Evolutionary conservation across 2,797 vertebrate genomes (phyloP), one percentile per base, ranked within the genome.

Genomic region (Pseudochirops corinnae): DNA sequence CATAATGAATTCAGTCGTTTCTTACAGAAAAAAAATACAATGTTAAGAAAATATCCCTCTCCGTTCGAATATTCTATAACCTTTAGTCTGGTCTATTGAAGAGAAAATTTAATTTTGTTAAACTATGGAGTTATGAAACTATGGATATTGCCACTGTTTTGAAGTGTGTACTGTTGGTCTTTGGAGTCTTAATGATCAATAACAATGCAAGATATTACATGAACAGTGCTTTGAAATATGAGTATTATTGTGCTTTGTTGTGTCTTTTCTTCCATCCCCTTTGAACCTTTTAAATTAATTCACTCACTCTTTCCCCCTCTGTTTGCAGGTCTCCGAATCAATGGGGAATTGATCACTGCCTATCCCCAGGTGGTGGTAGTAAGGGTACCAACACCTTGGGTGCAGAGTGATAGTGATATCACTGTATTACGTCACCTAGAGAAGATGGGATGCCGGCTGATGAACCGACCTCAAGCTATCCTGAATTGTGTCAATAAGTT

Each of bases 401-500:
- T 99, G 55, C 99, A 99, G 91, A 99, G 99, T 67, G 99, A 99
- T 96, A 99, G 99, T 0, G 99, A 99, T 95, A 99, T 99, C 95
- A 99, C 99, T 31, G 98, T 99, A 90, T 97, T 99, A 95, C 98
- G 99, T 46, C 99, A 99, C 96, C 97, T 99, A 26, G 99, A 99
- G 97, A 99, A 99, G 98, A 99, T 99, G 99, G 99, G 99, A 90
- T 99, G 99, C 95, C 98, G 99, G 1, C 28, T 99, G 95, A 99
- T 99, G 98, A 99, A 99, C 95, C 98, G 99, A 92, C 99, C 99
- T 67, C 99, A 99, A 95, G 99, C 99, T 93, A 99, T 99, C 96
- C 98, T 99, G 87, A 99, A 99, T 95, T 99, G 99, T 91, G 98
- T 99, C 96, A 99, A 99, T 97, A 99, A 99, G 94, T 99, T 99